A percentile compares a stretch with the other conserved stretches of the same genome.
phyloP scores from a whole-genome alignment of 2,113 vertebrate species.

The Nansenia antarctica region DNA sequence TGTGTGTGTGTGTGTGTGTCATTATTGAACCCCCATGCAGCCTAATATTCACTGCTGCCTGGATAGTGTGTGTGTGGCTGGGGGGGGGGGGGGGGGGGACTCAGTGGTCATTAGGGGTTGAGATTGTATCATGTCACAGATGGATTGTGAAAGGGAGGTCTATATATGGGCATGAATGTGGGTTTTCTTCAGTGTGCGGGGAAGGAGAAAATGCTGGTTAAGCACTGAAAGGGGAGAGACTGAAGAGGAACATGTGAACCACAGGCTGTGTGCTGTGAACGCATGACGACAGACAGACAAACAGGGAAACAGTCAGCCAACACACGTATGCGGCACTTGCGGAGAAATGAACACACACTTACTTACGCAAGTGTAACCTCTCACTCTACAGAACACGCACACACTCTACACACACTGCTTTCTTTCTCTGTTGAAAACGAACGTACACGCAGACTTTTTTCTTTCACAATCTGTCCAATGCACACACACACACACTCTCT shows the following conservation, averaged over 20 bases:
- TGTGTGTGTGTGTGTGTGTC: too few relatives aligned
- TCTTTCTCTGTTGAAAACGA: too few relatives aligned
- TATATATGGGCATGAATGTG: slow-evolving; percentile 33
- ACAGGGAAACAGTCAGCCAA: neutral
- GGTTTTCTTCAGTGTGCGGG: slow-evolving; percentile 9
- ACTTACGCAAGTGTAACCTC: neutral
- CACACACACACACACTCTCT: neutral
- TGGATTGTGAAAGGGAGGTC: slow-evolving; percentile 30
- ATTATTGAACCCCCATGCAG: too few relatives aligned
- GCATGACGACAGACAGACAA: neutral
- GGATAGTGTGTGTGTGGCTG: neutral
- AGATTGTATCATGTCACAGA: slow-evolving; percentile 6
- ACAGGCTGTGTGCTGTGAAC: neutral
- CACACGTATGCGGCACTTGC: neutral
- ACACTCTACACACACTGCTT: neutral
- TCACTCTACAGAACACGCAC: neutral
- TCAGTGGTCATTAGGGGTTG: neutral
- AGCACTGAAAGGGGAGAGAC: slow-evolving; percentile 22
- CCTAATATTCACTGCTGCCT: too few relatives aligned
- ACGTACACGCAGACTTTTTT: too few relatives aligned
- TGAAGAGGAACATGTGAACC: slow-evolving; percentile 30
- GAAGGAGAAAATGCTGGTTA: slow-evolving; percentile 31
- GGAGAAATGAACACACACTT: neutral
- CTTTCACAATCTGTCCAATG: too few relatives aligned
- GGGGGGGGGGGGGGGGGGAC: neutral